Evolutionary conservation across 2,113 vertebrate species (phyloP), one percentile per base, ranked within the genome.

Genomic region (Desmodus rotundus): DNA sequence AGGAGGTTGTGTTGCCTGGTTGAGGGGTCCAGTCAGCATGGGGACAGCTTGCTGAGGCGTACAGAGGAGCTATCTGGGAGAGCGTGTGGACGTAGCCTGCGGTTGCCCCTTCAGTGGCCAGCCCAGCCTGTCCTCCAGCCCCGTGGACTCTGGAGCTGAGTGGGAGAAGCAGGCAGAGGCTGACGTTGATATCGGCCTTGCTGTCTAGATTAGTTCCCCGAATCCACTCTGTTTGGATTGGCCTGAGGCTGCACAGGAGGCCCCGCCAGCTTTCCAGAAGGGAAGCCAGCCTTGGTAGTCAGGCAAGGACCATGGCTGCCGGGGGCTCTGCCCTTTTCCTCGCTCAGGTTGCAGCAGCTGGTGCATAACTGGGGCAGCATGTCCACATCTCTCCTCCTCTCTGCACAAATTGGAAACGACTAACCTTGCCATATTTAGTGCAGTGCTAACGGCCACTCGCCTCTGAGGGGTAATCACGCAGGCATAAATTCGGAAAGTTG

Each of bases 401-500:
- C 92, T 96, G 98, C 98, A 97, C 98, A 98, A 98, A 98, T 97
- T 98, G 98, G 98, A 98, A 98, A 98, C 97, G 98, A 98, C 99
- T 98, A 98, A 98, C 98, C 99, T 98, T 98, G 97, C 98, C 99
- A 97, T 98, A 98, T 98, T 99, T 97, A 98, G 98, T 96, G 98
- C 97, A 92, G 98, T 43, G 97, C 98, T 99, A 98, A 99, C 98
- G 98, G 99, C 99, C 95, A 97, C 97, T 95, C 98, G 98, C 99
- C 99, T 99, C 98, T 97, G 96, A 98, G 98, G 99, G 99, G 99
- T 98, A 99, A 99, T 99, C 99, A 99, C 98, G 99, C 98, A 98
- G 99, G 99, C 99, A 99, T 99, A 99, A 99, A 99, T 98, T 98
- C 96, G 97, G 98, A 98, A 99, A 99, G 99, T 99, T 99, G 99